Evolutionary conservation across 2,888 invertebrate species (phyloP), one percentile per base, ranked within the genome.

Genomic region (Tineola bisselliella): DNA sequence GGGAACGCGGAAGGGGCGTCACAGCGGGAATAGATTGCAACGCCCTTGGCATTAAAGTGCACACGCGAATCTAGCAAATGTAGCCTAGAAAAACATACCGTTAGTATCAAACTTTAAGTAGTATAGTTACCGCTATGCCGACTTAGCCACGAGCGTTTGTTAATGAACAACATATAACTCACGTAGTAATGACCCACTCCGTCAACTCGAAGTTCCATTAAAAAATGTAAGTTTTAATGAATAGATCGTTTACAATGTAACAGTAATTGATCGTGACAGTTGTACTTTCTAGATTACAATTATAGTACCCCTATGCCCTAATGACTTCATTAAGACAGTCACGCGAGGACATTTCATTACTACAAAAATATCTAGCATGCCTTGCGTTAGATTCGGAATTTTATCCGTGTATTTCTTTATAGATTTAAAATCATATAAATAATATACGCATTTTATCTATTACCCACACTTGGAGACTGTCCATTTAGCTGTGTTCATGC

Each of bases 1-100:
- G 31, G 59, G 59, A 62, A 62, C 62, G 62, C 62, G 62, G 62
- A 62, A 62, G 62, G 59, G 62, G 62, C 59, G 62, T 38, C 43
- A 13, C 56, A 19, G 31, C 58, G 33, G 58, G 62, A 31, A 62
- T 59, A 31, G 59, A 62, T 62, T 62, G 59, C 59, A 19, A 31
- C 58, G 58, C 61, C 43, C 56, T 31, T n/a, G 58, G 58, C 58
- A 58, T 58, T 33, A 58, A 58, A 44, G 58, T 19, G 44, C 48
- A 56, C 57, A 30, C 58, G 57, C 61, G 57, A 57, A 56, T 48
- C 48, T 17, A 10, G n/a, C 48, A 17, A 48, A 48, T 48, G 48
- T 48, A 38, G 38, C 38, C 38, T 38, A 38, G 11, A 38, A 38
- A 38, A 10, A 38, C n/a, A 38, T 38, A 38, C 38, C 10, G 38